phyloP scores from a whole-genome alignment of 2,888 invertebrate species.

The Limulus polyphemus region DNA sequence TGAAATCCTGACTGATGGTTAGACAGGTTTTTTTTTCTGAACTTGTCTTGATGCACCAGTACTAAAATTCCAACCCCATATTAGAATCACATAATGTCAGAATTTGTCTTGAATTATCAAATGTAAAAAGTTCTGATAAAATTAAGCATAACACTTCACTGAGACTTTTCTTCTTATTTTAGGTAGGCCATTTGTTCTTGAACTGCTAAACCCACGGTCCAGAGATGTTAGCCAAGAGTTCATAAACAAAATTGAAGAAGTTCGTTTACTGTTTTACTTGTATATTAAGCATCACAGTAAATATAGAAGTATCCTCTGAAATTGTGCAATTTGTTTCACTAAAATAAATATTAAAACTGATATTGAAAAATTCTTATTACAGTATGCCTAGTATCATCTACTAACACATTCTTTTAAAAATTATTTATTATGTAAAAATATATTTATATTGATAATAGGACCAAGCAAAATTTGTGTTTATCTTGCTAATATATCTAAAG shows the following conservation, averaged over 20 bases:
- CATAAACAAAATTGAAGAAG: constrained; percentile 46
- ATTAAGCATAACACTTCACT: not conserved
- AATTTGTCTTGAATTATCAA: too few species aligned
- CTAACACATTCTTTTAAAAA: too few species aligned
- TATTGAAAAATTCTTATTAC: not conserved
- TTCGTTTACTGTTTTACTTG: constrained; percentile 15
- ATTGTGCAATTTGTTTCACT: not conserved
- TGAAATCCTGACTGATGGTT: too few species aligned
- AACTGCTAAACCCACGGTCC: constrained; percentile 56
- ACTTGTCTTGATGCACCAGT: too few species aligned
- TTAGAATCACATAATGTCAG: too few species aligned
- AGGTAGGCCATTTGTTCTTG: constrained; percentile 85
- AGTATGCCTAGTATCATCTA: not conserved
- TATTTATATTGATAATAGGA: too few species aligned
- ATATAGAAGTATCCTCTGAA: not conserved
- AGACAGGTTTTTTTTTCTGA: too few species aligned
- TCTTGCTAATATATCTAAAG: too few species aligned
- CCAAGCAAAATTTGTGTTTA: too few species aligned
- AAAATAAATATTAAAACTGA: not conserved
- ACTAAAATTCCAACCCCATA: too few species aligned
- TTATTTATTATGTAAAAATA: too few species aligned
- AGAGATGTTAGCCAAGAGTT: constrained; percentile 43
- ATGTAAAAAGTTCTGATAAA: too few species aligned
- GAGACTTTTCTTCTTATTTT: constrained; percentile 39
- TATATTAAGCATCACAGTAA: not conserved